phyloP scores from a whole-genome alignment of 35 echinoderm and acorn worm genomes.

The Amphiura filiformis region DNA sequence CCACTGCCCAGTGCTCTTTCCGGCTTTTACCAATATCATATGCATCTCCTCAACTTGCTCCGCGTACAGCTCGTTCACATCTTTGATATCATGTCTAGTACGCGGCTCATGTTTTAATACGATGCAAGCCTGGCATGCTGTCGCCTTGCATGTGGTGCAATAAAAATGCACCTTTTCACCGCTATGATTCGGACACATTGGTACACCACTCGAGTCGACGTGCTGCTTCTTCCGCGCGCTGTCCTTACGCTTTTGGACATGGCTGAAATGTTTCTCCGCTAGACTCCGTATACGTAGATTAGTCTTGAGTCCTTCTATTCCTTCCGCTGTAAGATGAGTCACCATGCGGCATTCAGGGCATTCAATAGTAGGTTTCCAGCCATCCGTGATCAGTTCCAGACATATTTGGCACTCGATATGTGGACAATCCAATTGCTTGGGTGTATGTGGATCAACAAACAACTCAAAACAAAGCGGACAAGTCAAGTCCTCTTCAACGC shows the following conservation, averaged over 20 bases:
- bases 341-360: not conserved
- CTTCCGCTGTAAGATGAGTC: not conserved
- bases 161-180: not conserved
- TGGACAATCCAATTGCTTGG: not conserved
- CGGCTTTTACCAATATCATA: not conserved
- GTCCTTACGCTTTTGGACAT: not conserved
- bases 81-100: not conserved
- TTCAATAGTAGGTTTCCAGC: not conserved
- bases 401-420: not conserved
- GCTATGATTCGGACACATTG: not conserved
- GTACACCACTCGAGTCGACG: not conserved
- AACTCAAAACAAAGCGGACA: not conserved
- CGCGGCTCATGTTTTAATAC: not conserved
- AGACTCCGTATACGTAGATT: not conserved
- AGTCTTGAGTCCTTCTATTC: not conserved
- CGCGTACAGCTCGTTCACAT: not conserved
- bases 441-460: not conserved
- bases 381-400: not conserved
- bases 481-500: not conserved
- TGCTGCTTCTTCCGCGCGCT: not conserved
- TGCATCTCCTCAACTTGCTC: not conserved
- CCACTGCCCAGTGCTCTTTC: not conserved
- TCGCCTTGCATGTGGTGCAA: not conserved
- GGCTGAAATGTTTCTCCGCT: not conserved
- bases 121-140: not conserved